Evolutionary conservation across 2,797 vertebrate species (phyloP), one percentile per base, ranked within the genome.

Genomic region (Sebastes hubbsi): DNA sequence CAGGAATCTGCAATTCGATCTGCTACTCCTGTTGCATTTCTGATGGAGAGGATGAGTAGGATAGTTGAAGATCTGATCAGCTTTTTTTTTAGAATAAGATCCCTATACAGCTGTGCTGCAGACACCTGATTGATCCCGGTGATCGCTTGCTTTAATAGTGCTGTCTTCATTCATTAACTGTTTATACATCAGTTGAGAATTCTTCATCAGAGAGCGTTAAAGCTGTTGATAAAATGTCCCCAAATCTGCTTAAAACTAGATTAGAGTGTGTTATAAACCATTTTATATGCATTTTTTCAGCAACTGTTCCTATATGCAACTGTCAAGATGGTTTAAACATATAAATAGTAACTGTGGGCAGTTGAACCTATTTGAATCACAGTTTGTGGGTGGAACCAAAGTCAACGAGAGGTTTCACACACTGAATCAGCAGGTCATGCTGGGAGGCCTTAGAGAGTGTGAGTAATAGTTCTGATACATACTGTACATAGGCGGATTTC

Each of bases 361-460:
- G 82, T 72, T 5, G 46, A 52, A 80, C 36, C 64, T 65, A 75
- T 78, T 85, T 86, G 42, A 87, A 82, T 89, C 78, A 77, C 79
- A 74, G 81, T 68, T 81, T 72, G 88, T 88, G 87, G 86, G 89
- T 70, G 86, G 89, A 85, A 72, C 79, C 42, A 60, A 70, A 87
- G 85, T 88, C 81, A 84, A 72, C 81, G 70, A 52, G 70, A 74
- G 64, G 62, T 52, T 42, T 87, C 54, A 74, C 66, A 81, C 67
- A 52, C 20, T 83, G 83, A 86, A 79, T 88, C 85, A 90, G 75
- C 75, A 66, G 71, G 78, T 83, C 80, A 83, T 42, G 27, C 70
- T 82, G 74, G 36, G 59, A 84, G 78, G 77, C 78, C 75, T 87
- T 83, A 82, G 69, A 29, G 36, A 77, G 61, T 38, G 42, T 86